A percentile compares a stretch with the other conserved stretches of the same genome.
phyloP scores from a whole-genome alignment of 2,888 invertebrate species.

The Caenorhabditis imperialis region DNA sequence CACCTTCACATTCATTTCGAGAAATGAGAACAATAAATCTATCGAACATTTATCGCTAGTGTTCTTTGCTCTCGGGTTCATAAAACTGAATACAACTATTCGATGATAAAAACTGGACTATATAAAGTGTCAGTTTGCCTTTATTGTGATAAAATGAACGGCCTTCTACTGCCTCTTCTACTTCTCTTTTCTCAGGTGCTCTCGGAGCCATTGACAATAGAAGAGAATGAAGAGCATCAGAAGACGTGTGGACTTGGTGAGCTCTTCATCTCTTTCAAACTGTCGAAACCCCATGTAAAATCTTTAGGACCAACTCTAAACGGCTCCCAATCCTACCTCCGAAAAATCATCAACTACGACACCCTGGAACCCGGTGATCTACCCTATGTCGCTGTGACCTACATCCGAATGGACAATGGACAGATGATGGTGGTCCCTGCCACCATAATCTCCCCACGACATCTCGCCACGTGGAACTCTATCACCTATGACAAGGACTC shows the following conservation, averaged over 20 bases:
- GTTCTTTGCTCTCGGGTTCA: too few species aligned
- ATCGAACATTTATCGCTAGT: too few species aligned
- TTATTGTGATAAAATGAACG: too few species aligned
- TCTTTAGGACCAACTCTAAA: too few species aligned
- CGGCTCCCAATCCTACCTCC: too few species aligned
- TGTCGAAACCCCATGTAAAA: too few species aligned
- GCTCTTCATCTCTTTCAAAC: too few species aligned
- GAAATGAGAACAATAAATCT: too few species aligned
- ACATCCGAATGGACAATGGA: not conserved
- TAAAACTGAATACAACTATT: too few species aligned
- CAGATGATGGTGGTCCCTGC: conserved; percentile 2
- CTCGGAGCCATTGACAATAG: not conserved
- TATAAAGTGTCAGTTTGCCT: too few species aligned
- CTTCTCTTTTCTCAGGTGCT: not conserved
- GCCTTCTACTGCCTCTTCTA: not conserved
- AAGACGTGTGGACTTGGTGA: conserved; percentile 3
- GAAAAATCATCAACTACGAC: conserved; percentile 26
- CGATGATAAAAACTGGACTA: too few species aligned
- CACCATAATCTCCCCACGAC: conserved; percentile 25
- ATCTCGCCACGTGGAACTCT: conserved; percentile 12
- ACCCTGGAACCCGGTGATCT: not conserved
- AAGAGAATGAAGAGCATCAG: not conserved
- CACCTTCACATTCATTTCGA: too few species aligned
- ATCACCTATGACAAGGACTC: not conserved
- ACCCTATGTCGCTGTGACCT: conserved; percentile 23